Evolutionary conservation across 2,113 vertebrate species (phyloP).

Genomic region (Orycteropus afer): DNA sequence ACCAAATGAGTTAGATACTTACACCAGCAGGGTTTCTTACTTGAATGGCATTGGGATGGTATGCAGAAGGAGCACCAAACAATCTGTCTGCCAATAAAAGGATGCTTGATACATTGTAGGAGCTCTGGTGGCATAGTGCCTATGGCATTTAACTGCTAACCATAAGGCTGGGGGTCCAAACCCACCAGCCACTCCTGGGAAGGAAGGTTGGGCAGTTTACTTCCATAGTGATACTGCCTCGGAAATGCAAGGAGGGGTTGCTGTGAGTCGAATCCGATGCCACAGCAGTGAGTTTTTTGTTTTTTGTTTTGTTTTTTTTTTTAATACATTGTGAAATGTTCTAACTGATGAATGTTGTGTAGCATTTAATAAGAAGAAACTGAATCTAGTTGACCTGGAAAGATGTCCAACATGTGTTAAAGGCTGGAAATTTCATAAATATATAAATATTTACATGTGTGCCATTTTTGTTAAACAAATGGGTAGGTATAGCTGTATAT

Average conservation of each 20-base stretch:
- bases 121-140: too few species aligned
- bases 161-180: too few species aligned
- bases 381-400: background rate
- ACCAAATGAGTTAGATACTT: background rate
- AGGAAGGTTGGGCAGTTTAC: too few species aligned
- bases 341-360: too few species aligned
- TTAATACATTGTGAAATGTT: too few species aligned
- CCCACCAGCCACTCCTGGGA: too few species aligned
- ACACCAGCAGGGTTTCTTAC: background rate
- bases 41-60: background rate
- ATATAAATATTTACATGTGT: background rate
- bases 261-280: too few species aligned
- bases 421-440: slow-evolving; percentile 19
- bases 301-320: too few species aligned
- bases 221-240: too few species aligned
- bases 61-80: fast-evolving
- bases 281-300: too few species aligned
- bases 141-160: too few species aligned
- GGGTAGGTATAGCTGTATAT: background rate
- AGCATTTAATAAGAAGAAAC: background rate
- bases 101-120: background rate
- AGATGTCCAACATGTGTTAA: background rate
- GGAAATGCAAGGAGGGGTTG: too few species aligned
- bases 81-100: background rate
- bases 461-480: background rate